Conservation (phyloP, 2,888 invertebrate genomes). For the Andrena haemorrhoa region DNA sequence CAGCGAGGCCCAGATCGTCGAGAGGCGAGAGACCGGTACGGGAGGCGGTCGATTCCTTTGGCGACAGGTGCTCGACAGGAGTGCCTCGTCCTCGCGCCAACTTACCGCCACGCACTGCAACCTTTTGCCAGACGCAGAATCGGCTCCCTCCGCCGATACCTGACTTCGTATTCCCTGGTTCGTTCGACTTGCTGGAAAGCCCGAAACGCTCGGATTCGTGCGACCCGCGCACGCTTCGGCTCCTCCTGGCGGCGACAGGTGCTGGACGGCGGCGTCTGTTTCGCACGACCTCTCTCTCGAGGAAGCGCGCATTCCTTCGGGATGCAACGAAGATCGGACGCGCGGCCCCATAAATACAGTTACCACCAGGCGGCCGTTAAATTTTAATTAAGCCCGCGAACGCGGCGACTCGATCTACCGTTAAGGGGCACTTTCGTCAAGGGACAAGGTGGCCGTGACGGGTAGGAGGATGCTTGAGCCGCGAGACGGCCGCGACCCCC, state of each 20-base stretch:
- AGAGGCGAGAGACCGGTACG: constrained; percentile 64
- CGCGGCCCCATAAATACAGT: constrained; percentile 25
- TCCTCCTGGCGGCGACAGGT: constrained; percentile 57
- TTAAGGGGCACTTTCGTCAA: constrained; percentile 11
- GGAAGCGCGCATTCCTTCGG: constrained; percentile 27
- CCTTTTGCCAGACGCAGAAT: neutral
- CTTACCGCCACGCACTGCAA: constrained; percentile 8
- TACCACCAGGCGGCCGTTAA: constrained; percentile 45
- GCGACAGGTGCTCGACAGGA: constrained; percentile 76
- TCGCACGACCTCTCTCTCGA: constrained; percentile 41
- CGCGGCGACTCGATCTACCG: constrained; percentile 12
- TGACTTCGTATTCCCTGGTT: neutral
- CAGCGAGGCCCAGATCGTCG: constrained; percentile 32
- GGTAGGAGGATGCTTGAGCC: neutral
- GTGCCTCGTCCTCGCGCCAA: constrained; percentile 55
- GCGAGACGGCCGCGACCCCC: neutral
- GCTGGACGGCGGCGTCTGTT: constrained; percentile 49
- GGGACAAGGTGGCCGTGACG: neutral
- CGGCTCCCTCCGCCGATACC: too few species aligned
- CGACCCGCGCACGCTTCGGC: neutral
- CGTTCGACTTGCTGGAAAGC: neutral
- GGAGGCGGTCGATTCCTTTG: constrained; percentile 58
- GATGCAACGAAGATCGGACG: constrained; percentile 30
- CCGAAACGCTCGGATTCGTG: neutral
- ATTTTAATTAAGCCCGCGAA: constrained; percentile 55